Evolutionary conservation across 2,113 vertebrate genomes (phyloP), one percentile per base, ranked within the genome.

Genomic region (Vimba vimba): DNA sequence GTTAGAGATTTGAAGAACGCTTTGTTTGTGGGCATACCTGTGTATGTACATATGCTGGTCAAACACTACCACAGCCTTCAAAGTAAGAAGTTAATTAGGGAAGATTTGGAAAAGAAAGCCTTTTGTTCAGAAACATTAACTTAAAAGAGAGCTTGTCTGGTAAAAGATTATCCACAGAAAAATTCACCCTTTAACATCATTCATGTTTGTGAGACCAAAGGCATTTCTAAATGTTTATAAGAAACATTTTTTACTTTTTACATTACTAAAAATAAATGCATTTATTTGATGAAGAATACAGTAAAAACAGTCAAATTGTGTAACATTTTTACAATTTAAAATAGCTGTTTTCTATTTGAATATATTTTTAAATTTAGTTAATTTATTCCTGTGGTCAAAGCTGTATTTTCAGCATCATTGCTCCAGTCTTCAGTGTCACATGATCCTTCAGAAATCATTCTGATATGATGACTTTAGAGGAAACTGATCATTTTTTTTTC

Each of bases 1-100:
- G 27, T 68, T 27, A 27, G 78, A 59, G 45, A 52, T 76, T 33
- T 30, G 60, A 81, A 47, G 59, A 66, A 64, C 2, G 1, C 33
- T 81, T n/a, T 68, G n/a, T 66, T 25, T 81, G 39, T 19, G 60
- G 39, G 79, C 15, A 12, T 25, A 36, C 57, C 60, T 50, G 25
- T 59, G 15, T 66, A 66, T 59, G 15, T 66, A 66, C 79, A 64
- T 25, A 45, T 66, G 60, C 59, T 79, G 60, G n/a, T 81, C 39
- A 30, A 80, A 21, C 79, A 66, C 33, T 17, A 45, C 4, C 57
- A 62, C 59, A 50, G 60, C 8, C 60, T 81, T 66, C 15, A 66
- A 39, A 36, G 66, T 10, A 39, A 39, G 19, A 71, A 39, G 68
- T 39, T 39, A 39, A 71, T 39, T 23, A 7, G 17, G 6, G 17